A percentile compares a stretch with the other conserved stretches of the same genome.
These are phyloP conservation scores for Hydra vulgaris DNA, from an alignment of 30 jellyfish, hydroid and myxozoan genomes.

Conservation along the genomic window DNA sequence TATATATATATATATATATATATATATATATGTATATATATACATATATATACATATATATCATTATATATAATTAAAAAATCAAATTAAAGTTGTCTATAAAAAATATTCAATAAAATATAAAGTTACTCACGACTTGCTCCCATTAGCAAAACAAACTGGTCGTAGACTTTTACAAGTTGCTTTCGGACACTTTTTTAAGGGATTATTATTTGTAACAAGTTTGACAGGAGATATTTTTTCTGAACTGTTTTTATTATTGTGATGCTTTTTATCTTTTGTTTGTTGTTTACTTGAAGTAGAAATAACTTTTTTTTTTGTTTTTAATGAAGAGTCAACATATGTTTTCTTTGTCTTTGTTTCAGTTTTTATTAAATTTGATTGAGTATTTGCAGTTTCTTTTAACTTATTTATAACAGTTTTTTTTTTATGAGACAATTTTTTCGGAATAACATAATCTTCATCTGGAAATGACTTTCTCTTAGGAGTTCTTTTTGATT, in stretches of 20 bases:
- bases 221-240: background rate
- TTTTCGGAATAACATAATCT: slow-evolving; percentile 11
- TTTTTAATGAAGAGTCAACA: background rate
- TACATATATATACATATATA: too few species aligned
- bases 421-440: background rate
- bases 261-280: background rate
- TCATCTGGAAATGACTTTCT: slow-evolving; percentile 27
- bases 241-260: background rate
- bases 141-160: slow-evolving; percentile 53
- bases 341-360: background rate
- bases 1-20: too few species aligned
- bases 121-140: slow-evolving; percentile 29
- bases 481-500: slow-evolving; percentile 17
- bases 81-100: too few species aligned
- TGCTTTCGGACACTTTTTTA: slow-evolving; percentile 54
- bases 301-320: background rate
- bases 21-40: too few species aligned
- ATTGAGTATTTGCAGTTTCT: background rate
- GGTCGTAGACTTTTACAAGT: slow-evolving; percentile 51
- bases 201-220: background rate
- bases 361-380: background rate
- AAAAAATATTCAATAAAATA: too few species aligned
- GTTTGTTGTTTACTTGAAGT: background rate
- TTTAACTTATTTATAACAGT: background rate
- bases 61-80: too few species aligned